A percentile compares a stretch with the other conserved stretches of the same genome.
Evolutionary conservation across 2,888 invertebrate species (phyloP).

Genomic region (Cephonodes hylas): DNA sequence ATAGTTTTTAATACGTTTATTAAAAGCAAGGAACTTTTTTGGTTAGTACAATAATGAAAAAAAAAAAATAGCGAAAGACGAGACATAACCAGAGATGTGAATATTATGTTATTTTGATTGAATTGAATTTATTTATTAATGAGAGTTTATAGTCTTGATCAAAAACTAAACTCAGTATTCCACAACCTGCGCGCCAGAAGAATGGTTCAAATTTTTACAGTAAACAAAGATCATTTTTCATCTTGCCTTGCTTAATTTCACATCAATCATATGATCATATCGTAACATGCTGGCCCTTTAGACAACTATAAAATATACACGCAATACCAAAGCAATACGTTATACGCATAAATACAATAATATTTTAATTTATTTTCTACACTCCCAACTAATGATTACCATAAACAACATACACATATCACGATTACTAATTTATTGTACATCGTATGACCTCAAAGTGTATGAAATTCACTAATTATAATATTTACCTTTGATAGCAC

Average conservation of each 20-base stretch:
- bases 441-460: constrained; percentile 13
- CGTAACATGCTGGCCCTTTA: background rate
- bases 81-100: no score
- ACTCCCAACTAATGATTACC: constrained; percentile 12
- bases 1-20: no score
- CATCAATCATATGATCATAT: background rate
- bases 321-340: background rate
- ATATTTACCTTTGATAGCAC: constrained; percentile 24
- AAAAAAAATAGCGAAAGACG: no score
- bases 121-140: no score
- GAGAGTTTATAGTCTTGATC: no score
- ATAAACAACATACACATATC: constrained; percentile 15
- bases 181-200: no score
- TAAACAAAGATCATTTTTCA: no score
- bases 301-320: background rate
- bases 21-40: no score
- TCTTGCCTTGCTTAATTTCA: background rate
- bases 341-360: background rate
- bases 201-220: no score
- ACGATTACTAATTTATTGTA: constrained; percentile 18
- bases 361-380: constrained; percentile 13
- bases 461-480: constrained; percentile 14
- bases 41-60: no score
- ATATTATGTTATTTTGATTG: no score
- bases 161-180: no score